Percentiles rank a stretch among this genome's conserved stretches.
Conservation (phyloP, 2,797 vertebrate species). For the Prionace glauca region DNA sequence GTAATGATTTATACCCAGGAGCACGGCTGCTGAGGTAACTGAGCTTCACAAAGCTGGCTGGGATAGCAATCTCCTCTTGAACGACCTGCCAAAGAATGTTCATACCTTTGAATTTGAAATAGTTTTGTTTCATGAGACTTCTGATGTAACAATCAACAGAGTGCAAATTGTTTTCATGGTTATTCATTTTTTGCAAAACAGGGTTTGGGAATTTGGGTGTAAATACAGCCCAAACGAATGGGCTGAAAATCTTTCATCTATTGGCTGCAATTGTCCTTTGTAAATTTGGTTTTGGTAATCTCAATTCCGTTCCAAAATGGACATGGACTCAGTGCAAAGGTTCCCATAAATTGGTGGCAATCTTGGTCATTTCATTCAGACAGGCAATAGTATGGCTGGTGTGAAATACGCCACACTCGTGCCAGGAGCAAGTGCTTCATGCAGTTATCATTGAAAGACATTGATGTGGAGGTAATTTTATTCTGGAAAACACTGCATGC, state of each 20-base stretch:
- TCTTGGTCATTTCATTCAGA: neutral
- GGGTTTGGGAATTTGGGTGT: neutral
- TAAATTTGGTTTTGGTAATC: neutral
- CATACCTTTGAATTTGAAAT: neutral
- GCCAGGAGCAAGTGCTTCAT: neutral
- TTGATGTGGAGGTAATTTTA: neutral
- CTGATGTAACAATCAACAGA: too few relatives aligned
- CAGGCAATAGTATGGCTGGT: neutral
- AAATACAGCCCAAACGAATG: neutral
- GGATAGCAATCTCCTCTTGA: conserved; percentile 83
- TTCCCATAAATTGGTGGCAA: neutral
- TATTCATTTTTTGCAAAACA: neutral
- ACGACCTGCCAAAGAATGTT: conserved; percentile 64
- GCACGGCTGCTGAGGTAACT: conserved; percentile 89
- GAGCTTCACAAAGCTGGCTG: conserved; percentile 84
- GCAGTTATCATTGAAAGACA: neutral
- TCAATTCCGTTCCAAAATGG: too few relatives aligned
- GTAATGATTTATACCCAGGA: conserved; percentile 80
- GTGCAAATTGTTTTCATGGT: neutral
- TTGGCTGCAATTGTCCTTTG: neutral
- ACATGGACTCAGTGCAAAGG: neutral
- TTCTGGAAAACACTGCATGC: neutral
- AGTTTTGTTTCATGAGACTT: neutral
- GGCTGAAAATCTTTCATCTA: neutral
- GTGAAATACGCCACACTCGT: neutral